Evolutionary conservation across 2,888 invertebrate species (phyloP).

Genomic region (Cerastoderma edule): DNA sequence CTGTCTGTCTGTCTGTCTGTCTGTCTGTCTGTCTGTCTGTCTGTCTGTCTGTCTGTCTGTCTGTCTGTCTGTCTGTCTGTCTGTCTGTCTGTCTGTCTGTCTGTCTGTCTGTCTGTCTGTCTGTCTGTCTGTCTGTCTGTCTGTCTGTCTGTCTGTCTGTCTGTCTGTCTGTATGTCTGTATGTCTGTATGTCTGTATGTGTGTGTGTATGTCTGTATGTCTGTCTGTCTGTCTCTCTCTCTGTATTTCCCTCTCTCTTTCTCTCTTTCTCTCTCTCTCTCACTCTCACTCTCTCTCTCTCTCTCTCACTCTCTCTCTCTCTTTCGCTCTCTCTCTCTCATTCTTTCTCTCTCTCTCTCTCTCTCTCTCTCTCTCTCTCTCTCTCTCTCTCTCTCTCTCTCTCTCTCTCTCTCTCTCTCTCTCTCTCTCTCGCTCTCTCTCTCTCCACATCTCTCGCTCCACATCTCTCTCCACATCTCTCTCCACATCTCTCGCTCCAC

Average conservation of each 20-base stretch:
- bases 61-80: constrained; percentile 7
- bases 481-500: too few species aligned
- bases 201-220: background rate
- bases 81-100: constrained; percentile 11
- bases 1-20: constrained; percentile 5
- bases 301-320: constrained; percentile 1
- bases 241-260: too few species aligned
- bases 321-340: too few species aligned
- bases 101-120: background rate
- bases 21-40: constrained; percentile 3
- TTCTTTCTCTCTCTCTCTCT: too few species aligned
- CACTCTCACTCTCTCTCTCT: background rate
- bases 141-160: constrained; percentile 8
- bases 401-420: too few species aligned
- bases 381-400: too few species aligned
- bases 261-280: constrained; percentile 5
- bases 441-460: too few species aligned
- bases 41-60: constrained; percentile 7
- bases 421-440: too few species aligned
- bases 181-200: background rate
- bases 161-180: too few species aligned
- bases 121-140: background rate
- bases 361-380: too few species aligned
- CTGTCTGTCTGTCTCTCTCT: too few species aligned
- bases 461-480: too few species aligned